Conservation (phyloP, 2,888 invertebrate species). For the Phengaris arion region DNA sequence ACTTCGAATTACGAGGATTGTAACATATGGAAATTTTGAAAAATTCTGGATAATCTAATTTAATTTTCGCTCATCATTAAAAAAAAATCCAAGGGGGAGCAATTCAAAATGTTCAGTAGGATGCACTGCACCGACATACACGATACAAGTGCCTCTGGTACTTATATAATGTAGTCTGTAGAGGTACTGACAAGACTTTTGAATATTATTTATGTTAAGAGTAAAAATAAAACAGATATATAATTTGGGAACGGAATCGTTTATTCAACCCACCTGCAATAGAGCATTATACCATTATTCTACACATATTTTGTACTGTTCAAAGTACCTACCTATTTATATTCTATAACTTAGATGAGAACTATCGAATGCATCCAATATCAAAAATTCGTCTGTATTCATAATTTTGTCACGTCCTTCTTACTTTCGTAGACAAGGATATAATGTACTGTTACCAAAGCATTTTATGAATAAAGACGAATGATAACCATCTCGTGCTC, state of each 20-base stretch:
- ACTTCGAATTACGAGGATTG: too few relatives aligned
- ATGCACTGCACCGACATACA: too few relatives aligned
- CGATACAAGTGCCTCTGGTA: too few relatives aligned
- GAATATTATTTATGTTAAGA: too few relatives aligned
- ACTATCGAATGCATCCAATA: conserved; percentile 65
- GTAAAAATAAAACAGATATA: conserved; percentile 53
- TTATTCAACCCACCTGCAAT: conserved; percentile 78
- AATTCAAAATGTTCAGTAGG: too few relatives aligned
- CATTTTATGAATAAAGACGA: conserved; percentile 16
- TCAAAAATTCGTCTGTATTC: conserved; percentile 47
- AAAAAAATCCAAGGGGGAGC: too few relatives aligned
- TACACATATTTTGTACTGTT: conserved; percentile 75
- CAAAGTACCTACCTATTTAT: conserved; percentile 76
- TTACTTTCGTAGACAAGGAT: neutral
- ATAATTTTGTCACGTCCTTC: conserved; percentile 38
- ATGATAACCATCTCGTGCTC: conserved; percentile 54
- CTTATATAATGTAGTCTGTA: too few relatives aligned
- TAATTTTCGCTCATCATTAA: too few relatives aligned
- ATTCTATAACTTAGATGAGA: conserved; percentile 66
- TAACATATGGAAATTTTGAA: too few relatives aligned
- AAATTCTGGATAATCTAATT: too few relatives aligned
- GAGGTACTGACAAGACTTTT: too few relatives aligned
- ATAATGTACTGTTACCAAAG: neutral
- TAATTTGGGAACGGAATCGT: conserved; percentile 76
- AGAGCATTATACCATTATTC: conserved; percentile 73